Percentiles rank a stretch among this genome's conserved stretches.
phyloP scores from a whole-genome alignment of 2,888 invertebrate genomes.

The Drosophila colorata region DNA sequence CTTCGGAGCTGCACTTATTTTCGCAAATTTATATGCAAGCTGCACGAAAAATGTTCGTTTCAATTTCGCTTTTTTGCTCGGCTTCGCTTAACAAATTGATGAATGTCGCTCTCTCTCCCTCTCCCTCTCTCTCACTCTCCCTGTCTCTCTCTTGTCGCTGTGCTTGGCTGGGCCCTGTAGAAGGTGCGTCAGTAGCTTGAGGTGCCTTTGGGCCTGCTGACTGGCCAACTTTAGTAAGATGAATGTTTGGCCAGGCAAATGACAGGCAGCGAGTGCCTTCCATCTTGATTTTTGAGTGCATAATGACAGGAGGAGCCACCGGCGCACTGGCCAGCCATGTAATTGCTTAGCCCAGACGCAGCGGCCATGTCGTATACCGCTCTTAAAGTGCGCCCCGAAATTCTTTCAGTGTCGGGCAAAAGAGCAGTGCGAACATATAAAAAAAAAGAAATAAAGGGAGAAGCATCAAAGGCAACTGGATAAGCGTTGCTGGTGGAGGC shows the following conservation, averaged over 20 bases:
- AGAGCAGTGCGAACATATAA: slow-evolving; percentile 29
- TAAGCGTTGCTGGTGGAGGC: slow-evolving; percentile 46
- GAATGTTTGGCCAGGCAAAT: slow-evolving; percentile 75
- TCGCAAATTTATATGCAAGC: slow-evolving; percentile 73
- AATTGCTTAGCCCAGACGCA: slow-evolving; percentile 65
- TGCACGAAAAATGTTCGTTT: slow-evolving; percentile 75
- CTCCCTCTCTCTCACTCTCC: too few species aligned
- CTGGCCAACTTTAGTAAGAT: slow-evolving; percentile 75
- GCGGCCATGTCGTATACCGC: too few species aligned
- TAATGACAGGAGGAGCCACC: slow-evolving; percentile 69
- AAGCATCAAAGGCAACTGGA: slow-evolving; percentile 59
- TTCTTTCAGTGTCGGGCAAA: slow-evolving; percentile 52
- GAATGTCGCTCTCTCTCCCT: slow-evolving; percentile 53
- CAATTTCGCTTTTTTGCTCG: slow-evolving; percentile 62
- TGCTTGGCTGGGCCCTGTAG: too few species aligned
- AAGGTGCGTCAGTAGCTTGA: too few species aligned
- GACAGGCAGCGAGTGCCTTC: slow-evolving; percentile 74
- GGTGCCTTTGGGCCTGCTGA: slow-evolving; percentile 18
- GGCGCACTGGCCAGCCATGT: slow-evolving; percentile 41
- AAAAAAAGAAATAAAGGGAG: slow-evolving; percentile 2
- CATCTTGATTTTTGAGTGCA: slow-evolving; percentile 79
- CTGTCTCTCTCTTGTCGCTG: too few species aligned
- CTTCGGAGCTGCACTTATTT: slow-evolving; percentile 64
- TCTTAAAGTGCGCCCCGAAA: slow-evolving; percentile 54
- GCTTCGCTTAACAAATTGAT: slow-evolving; percentile 72